Base-by-base conservation (phyloP, 2,888 invertebrate genomes). In the Ornithoptera alexandrae region DNA sequence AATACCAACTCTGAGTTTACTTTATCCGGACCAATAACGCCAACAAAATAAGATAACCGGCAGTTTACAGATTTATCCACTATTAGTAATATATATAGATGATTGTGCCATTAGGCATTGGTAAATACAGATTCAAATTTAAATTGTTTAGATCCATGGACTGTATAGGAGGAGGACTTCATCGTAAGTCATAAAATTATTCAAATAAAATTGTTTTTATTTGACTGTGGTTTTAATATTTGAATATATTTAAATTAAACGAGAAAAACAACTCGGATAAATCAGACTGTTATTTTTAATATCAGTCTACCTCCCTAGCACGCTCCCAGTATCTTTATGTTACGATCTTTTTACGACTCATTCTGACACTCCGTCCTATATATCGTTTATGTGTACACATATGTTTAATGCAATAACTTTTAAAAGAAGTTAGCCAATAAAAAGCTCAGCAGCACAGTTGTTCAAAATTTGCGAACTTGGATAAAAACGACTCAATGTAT, bases 221-320 rank as follows among this genome's bases (percentile, higher is more conserved):
- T 50, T 50, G 50, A 5, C 15, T 50, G 50, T 50, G 5, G 5
- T 50, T 50, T 15, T 50, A 50, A 50, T 46, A 46, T 20, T 20
- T 20, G 5, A n/a, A 20, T 20, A 57, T 20, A 22, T 20, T 57
- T 24, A 24, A 60, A 22, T 10, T 30, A 66, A 50, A 60, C 8
- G 20, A 62, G 36, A 50, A 22, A 50, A 60, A 60, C 46, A 59
- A 24, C 20, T 53, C 30, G n/a, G 30, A 36, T 59, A 60, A 53
- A 60, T 53, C 15, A 18, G 4, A 42, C 59, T 50, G 30, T 66
- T 66, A 66, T 60, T 60, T 65, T 66, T 60, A 60, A 59, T 60
- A 20, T 30, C 20, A 50, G 59, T 66, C 50, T 20, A 60, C 66
- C 59, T 66, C 56, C 22, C 57, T 18, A 17, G 56, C 56, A 20